Evolutionary conservation across 2,888 invertebrate genomes (phyloP), one percentile per base, ranked within the genome.

Genomic region (Eremobia ochroleuca): DNA sequence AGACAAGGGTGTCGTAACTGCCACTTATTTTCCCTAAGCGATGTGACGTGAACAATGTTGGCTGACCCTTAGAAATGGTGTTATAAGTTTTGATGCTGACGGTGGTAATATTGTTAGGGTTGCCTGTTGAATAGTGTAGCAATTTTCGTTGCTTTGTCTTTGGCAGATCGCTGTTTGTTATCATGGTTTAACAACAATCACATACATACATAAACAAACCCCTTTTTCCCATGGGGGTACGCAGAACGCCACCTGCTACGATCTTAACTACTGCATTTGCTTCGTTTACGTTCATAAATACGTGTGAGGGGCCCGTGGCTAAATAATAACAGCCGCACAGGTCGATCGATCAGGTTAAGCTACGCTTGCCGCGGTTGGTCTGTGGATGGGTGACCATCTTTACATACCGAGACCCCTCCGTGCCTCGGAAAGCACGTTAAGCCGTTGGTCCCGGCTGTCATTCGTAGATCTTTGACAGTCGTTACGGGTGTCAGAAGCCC

Each of bases 51-150:
- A 67, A 49, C 49, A 59, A 65, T 68, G 28, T 65, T 43, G 28
- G 0, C n/a, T 66, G 49, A 65, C 65, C 59, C 43, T 46, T 46
- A 13, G 52, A 65, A 55, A 55, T 59, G 9, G 59, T 65, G 80
- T 46, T 67, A 55, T 66, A 59, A 52, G 34, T 78, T 83, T 52
- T 49, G 71, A 70, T 66, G 83, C 55, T 67, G 65, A 52, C 46
- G 37, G 37, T 46, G 31, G 31, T 76, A 34, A 77, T 55, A 2
- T 62, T 28, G 52, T 40, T 34, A 83, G 61, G 79, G 79, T 40
- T 70, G 78, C 1, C 31, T 18, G 18, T 58, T 28, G 3, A n/a
- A 18, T 25, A 18, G 18, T 34, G 25, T 1, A 18, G 0, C 21
- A 58, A 49, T 46, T 37, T 55, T 21, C 15, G 25, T 49, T 58